Evolutionary conservation across 1,140 invertebrate genomes (phyloP).

Genomic region (Campoletis sonorensis): DNA sequence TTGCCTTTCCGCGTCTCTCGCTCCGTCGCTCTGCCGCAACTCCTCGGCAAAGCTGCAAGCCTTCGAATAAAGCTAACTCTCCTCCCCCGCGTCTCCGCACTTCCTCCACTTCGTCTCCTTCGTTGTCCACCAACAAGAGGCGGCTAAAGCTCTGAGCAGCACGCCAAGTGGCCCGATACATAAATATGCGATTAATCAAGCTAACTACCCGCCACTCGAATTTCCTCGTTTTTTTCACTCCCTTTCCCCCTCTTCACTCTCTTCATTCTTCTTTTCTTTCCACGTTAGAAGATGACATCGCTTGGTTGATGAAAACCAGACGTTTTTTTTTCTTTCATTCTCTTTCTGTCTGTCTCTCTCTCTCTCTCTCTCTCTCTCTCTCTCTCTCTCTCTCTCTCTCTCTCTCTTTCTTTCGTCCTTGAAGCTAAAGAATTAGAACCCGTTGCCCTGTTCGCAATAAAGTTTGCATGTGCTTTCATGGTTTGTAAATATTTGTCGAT

Average conservation of each 20-base stretch:
- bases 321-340: constrained; percentile 11
- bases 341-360: constrained; percentile 8
- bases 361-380: constrained; percentile 14
- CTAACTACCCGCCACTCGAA: constrained; percentile 58
- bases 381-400: not conserved
- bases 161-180: constrained; percentile 70
- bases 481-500: constrained; percentile 12
- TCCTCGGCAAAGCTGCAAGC: constrained; percentile 48
- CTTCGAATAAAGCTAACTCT: constrained; percentile 42
- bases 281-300: constrained; percentile 21
- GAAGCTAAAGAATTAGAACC: not conserved
- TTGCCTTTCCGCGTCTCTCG: not conserved
- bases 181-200: constrained; percentile 74
- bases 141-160: constrained; percentile 39
- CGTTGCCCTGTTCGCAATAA: not conserved
- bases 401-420: not conserved
- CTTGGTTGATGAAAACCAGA: constrained; percentile 37
- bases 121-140: constrained; percentile 24
- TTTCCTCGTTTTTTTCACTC: constrained; percentile 48
- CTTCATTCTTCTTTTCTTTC: constrained; percentile 39
- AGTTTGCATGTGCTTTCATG: not conserved
- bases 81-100: not conserved
- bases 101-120: constrained; percentile 48
- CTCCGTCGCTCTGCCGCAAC: not conserved
- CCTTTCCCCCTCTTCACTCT: constrained; percentile 42